These are phyloP conservation scores for Lamellibrachia columna DNA, from an alignment of 2,888 invertebrate species.

Conservation along the genomic window DNA sequence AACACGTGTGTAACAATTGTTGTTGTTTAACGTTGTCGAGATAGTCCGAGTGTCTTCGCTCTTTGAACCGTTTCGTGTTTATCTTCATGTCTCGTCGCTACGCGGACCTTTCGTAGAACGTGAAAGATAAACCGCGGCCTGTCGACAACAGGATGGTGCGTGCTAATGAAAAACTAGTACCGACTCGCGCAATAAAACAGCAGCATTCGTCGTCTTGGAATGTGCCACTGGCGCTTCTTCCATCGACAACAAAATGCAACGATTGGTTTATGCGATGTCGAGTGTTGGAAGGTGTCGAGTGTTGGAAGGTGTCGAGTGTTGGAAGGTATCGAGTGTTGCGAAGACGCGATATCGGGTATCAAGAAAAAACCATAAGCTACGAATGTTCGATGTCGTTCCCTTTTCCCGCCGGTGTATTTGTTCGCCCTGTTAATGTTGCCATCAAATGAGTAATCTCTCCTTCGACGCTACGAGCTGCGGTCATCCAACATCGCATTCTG, in stretches of 20 bases:
- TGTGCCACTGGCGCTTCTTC: background rate
- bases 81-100: background rate
- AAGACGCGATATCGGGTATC: background rate
- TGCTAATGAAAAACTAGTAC: background rate
- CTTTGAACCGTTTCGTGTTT: constrained; percentile 12
- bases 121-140: background rate
- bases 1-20: background rate
- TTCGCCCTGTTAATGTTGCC: background rate
- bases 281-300: no score
- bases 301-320: background rate
- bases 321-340: background rate
- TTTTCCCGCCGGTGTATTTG: background rate
- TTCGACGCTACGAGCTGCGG: no score
- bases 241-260: background rate
- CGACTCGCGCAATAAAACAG: background rate
- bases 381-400: background rate
- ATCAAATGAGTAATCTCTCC: no score
- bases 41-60: background rate
- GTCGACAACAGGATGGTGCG: background rate
- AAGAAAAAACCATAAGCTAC: no score
- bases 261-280: background rate
- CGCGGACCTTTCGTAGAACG: background rate
- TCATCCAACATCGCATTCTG: no score
- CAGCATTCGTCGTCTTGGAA: background rate
- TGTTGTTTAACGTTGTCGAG: background rate